Conservation (phyloP, 1,140 invertebrate genomes). For the Schlechtendalia chinensis region DNA sequence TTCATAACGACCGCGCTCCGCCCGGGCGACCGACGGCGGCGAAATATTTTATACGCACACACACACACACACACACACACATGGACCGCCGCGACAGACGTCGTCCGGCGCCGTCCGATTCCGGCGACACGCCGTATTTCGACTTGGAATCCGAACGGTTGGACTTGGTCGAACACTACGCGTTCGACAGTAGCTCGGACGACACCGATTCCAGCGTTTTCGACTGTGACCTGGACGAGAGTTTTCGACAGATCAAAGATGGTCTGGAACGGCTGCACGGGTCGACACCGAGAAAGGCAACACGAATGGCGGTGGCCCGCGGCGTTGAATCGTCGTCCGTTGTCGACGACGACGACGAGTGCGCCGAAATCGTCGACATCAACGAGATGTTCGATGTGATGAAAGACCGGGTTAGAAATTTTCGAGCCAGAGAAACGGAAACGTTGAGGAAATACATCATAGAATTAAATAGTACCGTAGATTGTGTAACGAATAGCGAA, state of each 20-base stretch:
- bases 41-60: too few species aligned
- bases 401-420: conserved; percentile 32
- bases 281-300: neutral
- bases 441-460: conserved; percentile 7
- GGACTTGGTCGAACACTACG: neutral
- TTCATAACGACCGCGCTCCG: conserved; percentile 41
- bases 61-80: neutral
- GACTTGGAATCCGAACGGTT: conserved; percentile 8
- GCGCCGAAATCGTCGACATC: neutral
- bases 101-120: neutral
- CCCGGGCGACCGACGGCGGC: too few species aligned
- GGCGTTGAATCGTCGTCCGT: neutral
- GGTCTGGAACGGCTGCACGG: neutral
- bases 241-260: conserved; percentile 19
- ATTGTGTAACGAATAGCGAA: conserved; percentile 10
- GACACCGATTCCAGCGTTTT: conserved; percentile 3
- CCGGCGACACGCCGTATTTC: neutral
- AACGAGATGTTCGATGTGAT: conserved; percentile 5
- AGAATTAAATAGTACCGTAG: conserved; percentile 1
- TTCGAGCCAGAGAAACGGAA: conserved; percentile 9
- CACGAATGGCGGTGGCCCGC: neutral
- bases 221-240: conserved; percentile 8
- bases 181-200: neutral
- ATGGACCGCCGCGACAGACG: neutral
- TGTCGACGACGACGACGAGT: neutral